Evolutionary conservation across 2,113 vertebrate genomes (phyloP).

Genomic region (Riparia riparia): DNA sequence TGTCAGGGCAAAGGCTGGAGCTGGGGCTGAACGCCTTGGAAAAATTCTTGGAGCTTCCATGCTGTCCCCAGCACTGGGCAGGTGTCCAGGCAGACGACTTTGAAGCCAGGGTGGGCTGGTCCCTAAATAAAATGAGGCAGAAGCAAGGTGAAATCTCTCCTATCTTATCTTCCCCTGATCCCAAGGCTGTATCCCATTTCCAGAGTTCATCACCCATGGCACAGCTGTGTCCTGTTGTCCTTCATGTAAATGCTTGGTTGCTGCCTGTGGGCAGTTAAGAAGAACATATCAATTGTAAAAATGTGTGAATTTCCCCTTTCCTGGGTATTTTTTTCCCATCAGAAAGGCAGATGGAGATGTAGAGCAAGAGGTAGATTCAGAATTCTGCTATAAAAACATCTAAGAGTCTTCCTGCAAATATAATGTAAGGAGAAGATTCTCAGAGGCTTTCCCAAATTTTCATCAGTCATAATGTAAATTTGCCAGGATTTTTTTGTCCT

Average conservation of each 20-base stretch:
- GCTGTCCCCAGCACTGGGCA: not conserved
- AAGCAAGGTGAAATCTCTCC: not conserved
- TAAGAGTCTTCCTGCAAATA: not conserved
- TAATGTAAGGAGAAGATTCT: not conserved
- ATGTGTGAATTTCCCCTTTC: not conserved
- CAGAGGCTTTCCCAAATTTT: not conserved
- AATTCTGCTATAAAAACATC: not conserved
- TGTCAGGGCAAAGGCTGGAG: not conserved
- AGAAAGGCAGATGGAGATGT: not conserved
- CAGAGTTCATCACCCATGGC: rapidly evolving
- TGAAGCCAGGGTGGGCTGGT: not conserved
- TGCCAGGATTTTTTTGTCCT: not conserved
- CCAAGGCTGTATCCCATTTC: not conserved
- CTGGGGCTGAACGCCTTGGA: not conserved
- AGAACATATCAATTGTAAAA: rapidly evolving
- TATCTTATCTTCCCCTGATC: not conserved
- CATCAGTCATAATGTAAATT: not conserved
- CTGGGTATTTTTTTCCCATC: not conserved
- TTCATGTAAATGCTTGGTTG: not conserved
- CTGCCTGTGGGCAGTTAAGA: not conserved
- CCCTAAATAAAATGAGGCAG: not conserved
- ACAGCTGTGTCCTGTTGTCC: not conserved
- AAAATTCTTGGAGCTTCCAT: not conserved
- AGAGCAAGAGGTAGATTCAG: not conserved
- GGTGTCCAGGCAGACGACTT: not conserved